These are phyloP conservation scores for Pseudopodoces humilis DNA, from an alignment of 2,113 vertebrate genomes.

Conservation along the genomic window DNA sequence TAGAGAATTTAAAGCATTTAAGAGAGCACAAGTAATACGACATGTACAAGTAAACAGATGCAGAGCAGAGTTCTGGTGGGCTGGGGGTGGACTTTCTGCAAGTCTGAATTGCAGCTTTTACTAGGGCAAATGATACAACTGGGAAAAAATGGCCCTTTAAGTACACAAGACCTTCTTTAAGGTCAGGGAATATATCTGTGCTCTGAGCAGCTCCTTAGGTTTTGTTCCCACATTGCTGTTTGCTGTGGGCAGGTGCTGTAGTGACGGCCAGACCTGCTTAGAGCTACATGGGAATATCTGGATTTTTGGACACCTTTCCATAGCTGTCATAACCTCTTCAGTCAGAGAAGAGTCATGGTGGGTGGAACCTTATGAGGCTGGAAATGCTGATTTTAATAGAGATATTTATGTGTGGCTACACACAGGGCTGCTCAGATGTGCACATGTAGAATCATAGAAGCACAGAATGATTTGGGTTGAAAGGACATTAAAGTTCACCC, in stretches of 20 bases:
- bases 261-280: not conserved
- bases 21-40: not conserved
- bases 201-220: not conserved
- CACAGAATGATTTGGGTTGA: not conserved
- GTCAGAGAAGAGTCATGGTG: not conserved
- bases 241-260: not conserved
- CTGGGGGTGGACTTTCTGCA: not conserved
- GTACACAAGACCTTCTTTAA: not conserved
- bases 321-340: not conserved
- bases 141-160: not conserved
- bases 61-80: not conserved
- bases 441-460: fast-evolving
- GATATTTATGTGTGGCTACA: not conserved
- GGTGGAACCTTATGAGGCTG: not conserved
- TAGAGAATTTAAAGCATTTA: not conserved
- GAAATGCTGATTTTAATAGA: not conserved
- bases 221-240: not conserved
- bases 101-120: not conserved
- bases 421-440: not conserved
- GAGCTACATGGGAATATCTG: not conserved
- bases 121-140: not conserved
- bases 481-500: not conserved
- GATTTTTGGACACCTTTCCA: not conserved
- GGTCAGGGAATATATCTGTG: not conserved
- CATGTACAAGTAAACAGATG: not conserved